phyloP scores from a whole-genome alignment of 1,140 invertebrate genomes.

The Drosophila gunungcola region DNA sequence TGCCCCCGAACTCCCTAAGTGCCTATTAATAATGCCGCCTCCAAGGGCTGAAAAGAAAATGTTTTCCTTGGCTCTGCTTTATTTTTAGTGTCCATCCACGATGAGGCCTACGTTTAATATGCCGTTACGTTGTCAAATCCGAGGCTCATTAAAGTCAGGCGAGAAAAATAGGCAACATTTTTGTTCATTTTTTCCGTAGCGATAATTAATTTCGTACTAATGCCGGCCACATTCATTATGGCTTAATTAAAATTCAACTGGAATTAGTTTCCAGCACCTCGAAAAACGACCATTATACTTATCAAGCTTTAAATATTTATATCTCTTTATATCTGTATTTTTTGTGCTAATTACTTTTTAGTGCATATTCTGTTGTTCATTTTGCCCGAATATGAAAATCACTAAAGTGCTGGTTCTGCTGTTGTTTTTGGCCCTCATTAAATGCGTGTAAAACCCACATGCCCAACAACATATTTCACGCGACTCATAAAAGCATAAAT shows the following conservation, averaged over 20 bases:
- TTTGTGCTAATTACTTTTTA: constrained; percentile 32
- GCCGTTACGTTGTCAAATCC: constrained; percentile 77
- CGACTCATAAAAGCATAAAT: constrained; percentile 41
- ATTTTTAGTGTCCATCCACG: constrained; percentile 70
- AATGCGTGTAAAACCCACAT: constrained; percentile 62
- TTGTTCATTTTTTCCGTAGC: constrained; percentile 6
- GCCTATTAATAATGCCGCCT: constrained; percentile 77
- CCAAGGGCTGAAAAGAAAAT: constrained; percentile 36
- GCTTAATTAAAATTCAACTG: constrained; percentile 64
- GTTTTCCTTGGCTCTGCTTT: constrained; percentile 62
- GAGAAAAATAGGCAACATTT: constrained; percentile 46
- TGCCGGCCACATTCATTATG: constrained; percentile 61
- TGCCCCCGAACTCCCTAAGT: constrained; percentile 36
- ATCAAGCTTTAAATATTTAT: constrained; percentile 18
- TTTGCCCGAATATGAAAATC: constrained; percentile 23
- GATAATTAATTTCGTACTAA: constrained; percentile 73
- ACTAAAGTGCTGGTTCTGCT: background rate
- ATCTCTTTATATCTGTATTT: constrained; percentile 8
- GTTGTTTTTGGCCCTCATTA: constrained; percentile 56
- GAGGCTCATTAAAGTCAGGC: constrained; percentile 69
- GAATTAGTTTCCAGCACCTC: constrained; percentile 29
- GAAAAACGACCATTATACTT: constrained; percentile 23
- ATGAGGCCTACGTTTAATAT: constrained; percentile 72
- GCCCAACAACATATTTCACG: constrained; percentile 57
- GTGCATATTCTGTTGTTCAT: constrained; percentile 9